Evolutionary conservation across 1,140 invertebrate genomes (phyloP).

Genomic region (Bombyx mandarina): DNA sequence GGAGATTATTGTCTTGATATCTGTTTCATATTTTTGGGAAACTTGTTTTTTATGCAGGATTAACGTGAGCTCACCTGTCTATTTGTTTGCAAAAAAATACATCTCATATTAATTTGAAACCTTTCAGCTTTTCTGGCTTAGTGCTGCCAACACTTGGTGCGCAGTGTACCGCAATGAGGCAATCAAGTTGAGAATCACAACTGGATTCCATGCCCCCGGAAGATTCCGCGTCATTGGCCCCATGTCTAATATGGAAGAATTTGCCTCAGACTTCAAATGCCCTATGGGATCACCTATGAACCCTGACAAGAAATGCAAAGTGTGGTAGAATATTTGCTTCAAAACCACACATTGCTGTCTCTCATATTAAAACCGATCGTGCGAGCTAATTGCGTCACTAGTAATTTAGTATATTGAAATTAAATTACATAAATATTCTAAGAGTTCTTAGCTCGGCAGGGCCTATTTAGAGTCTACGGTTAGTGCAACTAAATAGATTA

Average conservation of each 20-base stretch:
- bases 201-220: constrained; percentile 83
- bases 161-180: constrained; percentile 77
- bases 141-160: constrained; percentile 75
- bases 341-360: too few species aligned
- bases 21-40: too few species aligned
- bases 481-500: constrained; percentile 16
- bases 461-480: neutral
- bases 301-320: constrained; percentile 87
- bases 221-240: constrained; percentile 90
- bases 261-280: constrained; percentile 90
- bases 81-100: neutral
- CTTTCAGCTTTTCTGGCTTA: constrained; percentile 77
- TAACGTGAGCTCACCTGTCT: too few species aligned
- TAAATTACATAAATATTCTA: too few species aligned
- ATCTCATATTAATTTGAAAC: constrained; percentile 8
- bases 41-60: too few species aligned
- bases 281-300: constrained; percentile 88
- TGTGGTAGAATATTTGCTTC: constrained; percentile 74
- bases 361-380: too few species aligned
- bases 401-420: too few species aligned
- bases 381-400: too few species aligned
- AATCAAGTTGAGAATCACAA: constrained; percentile 80
- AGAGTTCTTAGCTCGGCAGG: too few species aligned
- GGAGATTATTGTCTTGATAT: too few species aligned
- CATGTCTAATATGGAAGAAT: constrained; percentile 90